Conservation (phyloP, 2,113 vertebrate species). For the Andinoacara biseriatus region DNA sequence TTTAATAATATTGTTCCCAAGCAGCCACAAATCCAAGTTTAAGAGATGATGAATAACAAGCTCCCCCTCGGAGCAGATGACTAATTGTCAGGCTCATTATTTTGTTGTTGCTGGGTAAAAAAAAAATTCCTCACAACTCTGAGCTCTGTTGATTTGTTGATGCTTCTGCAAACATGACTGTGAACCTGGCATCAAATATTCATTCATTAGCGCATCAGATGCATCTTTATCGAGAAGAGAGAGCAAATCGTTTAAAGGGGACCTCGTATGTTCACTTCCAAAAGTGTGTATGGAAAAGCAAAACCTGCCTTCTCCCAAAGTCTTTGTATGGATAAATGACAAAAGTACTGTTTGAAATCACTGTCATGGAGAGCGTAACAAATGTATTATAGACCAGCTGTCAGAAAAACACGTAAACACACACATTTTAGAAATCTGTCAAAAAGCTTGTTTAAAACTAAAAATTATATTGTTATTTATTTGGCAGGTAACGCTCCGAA, state of each 20-base stretch:
- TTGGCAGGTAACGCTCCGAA: too few relatives aligned
- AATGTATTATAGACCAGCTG: too few relatives aligned
- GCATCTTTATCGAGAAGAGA: background rate
- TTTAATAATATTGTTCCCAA: constrained; percentile 4
- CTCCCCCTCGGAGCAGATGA: background rate
- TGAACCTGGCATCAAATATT: background rate
- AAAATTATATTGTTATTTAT: too few relatives aligned
- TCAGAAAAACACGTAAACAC: background rate
- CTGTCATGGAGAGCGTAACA: too few relatives aligned
- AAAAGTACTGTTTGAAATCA: too few relatives aligned
- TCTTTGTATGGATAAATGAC: too few relatives aligned
- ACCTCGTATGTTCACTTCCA: background rate
- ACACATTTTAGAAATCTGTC: background rate
- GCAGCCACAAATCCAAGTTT: constrained; percentile 3
- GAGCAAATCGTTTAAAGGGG: background rate
- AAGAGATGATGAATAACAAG: constrained; percentile 33
- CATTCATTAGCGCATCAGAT: background rate
- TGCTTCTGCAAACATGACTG: background rate
- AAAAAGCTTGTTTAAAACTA: background rate
- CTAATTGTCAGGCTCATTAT: constrained; percentile 44
- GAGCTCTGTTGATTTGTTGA: constrained; percentile 9
- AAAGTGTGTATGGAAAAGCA: too few relatives aligned
- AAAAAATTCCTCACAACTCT: background rate
- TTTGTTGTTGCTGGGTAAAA: constrained; percentile 31
- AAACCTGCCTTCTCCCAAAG: too few relatives aligned